Base-by-base conservation (phyloP, 2,113 vertebrate species). In the Marmota flaviventris region DNA sequence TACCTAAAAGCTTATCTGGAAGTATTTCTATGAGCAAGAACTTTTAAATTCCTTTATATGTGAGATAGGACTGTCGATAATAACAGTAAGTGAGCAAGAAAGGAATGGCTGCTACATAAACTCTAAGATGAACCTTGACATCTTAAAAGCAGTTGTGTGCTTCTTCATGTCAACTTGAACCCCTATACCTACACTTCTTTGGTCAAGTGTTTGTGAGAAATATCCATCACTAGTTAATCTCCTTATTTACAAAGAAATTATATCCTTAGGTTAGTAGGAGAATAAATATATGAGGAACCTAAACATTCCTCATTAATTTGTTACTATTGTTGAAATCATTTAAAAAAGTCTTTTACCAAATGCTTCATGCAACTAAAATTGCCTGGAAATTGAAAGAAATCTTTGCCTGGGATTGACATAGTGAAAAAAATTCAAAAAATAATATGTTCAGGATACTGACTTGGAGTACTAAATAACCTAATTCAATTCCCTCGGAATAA, bases 151-250 rank as follows among this genome's bases (percentile, higher is more conserved):
- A 75, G 6, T 61, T 75, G 72, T 82, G 24, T 85, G 20, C 37
- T 11, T 79, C 45, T 18, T 79, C 67, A 48, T 75, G 85, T 76
- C 48, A 51, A 2, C 22, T 53, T 81, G 22, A 42, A 81, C 13
- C 56, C 16, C 27, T 56, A 81, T 3, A 29, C 20, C 5, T 10
- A 69, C 27, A 12, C 75, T 75, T 88, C 37, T 1, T 2, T 45
- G 61, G 83, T 75, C 32, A 85, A 89, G 34, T 17, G 61, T 51
- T 93, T 85, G 56, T 75, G 85, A 85, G 34, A 73, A 96, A 89
- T 85, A 89, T 73, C 13, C 29, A 65, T 22, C 61, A 85, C 45
- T 65, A 42, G 7, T 79, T 82, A 73, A 42, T 81, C 67, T 85
- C 20, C 39, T 81, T 75, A 51, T 32, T 83, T 29, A 63, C 61